phyloP scores from a whole-genome alignment of 2,113 vertebrate species.

The Brevimyrus niger region DNA sequence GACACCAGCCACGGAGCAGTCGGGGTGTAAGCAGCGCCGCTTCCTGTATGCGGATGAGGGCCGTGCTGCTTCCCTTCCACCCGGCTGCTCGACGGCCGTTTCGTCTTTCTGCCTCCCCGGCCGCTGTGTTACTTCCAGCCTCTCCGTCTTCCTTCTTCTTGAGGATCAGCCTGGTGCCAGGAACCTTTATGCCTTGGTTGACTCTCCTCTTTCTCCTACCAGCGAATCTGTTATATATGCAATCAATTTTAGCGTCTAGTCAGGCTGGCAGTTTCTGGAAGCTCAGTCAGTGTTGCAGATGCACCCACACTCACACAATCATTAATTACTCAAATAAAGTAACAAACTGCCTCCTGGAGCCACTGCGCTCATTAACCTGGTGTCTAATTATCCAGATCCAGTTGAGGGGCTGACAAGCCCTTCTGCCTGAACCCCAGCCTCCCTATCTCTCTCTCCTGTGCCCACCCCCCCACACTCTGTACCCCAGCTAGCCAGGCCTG shows the following conservation, averaged over 20 bases:
- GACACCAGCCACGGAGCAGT: not conserved
- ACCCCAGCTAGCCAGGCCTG: not conserved
- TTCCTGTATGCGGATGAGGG: not conserved
- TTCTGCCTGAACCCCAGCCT: not conserved
- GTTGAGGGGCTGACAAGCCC: not conserved
- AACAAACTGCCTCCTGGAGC: not conserved
- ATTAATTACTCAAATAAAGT: slow-evolving; percentile 16
- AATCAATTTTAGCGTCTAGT: not conserved
- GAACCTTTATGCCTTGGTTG: not conserved
- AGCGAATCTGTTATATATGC: not conserved
- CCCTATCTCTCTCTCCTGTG: too few relatives aligned
- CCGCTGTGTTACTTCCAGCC: not conserved
- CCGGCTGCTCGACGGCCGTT: not conserved
- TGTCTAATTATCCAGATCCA: slow-evolving; percentile 6
- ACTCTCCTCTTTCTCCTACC: not conserved
- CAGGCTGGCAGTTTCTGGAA: not conserved
- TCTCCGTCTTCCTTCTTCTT: not conserved
- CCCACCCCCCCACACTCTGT: not conserved
- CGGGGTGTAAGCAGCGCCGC: not conserved
- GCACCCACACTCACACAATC: not conserved
- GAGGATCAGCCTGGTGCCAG: not conserved
- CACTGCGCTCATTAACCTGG: not conserved
- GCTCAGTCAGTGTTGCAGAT: not conserved
- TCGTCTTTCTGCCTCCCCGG: not conserved
- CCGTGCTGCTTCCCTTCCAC: not conserved